phyloP scores from a whole-genome alignment of 2,888 invertebrate genomes.

The Heliconius erato region DNA sequence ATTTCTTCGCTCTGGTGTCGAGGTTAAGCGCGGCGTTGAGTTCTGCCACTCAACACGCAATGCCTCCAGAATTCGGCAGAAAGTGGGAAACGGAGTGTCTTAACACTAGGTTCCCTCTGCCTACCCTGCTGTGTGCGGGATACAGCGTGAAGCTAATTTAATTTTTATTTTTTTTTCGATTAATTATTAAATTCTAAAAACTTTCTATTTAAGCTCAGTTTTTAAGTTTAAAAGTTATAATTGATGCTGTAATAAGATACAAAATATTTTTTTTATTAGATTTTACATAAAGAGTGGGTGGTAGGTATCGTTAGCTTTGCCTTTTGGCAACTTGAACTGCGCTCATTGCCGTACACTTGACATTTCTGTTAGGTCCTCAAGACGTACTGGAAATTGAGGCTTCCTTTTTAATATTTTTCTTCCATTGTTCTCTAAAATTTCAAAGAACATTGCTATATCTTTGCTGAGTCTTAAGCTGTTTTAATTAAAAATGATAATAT shows the following conservation, averaged over 20 bases:
- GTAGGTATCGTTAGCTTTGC: slow-evolving; percentile 46
- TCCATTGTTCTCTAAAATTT: slow-evolving; percentile 45
- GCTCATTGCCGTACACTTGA: slow-evolving; percentile 48
- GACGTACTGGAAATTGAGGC: slow-evolving; percentile 45
- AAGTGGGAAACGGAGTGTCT: too few species aligned
- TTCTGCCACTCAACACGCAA: too few species aligned
- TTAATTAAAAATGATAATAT: slow-evolving; percentile 31
- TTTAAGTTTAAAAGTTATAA: too few species aligned
- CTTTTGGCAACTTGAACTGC: slow-evolving; percentile 47
- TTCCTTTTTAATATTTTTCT: slow-evolving; percentile 39
- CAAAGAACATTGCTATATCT: slow-evolving; percentile 32
- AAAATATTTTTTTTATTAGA: slow-evolving; percentile 7
- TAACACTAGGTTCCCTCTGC: too few species aligned
- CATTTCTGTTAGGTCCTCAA: slow-evolving; percentile 48
- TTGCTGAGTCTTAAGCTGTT: slow-evolving; percentile 31
- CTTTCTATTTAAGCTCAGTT: too few species aligned
- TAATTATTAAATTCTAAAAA: too few species aligned
- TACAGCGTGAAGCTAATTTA: too few species aligned
- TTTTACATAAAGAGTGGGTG: slow-evolving; percentile 41
- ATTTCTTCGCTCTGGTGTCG: too few species aligned
- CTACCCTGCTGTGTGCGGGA: too few species aligned
- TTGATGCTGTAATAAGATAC: slow-evolving; percentile 4
- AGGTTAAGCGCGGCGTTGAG: too few species aligned
- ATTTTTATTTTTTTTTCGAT: too few species aligned
- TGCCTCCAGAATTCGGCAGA: too few species aligned